These are phyloP conservation scores for Scomberomorus guttatus DNA, from an alignment of 2,797 vertebrate species.

Conservation along the genomic window DNA sequence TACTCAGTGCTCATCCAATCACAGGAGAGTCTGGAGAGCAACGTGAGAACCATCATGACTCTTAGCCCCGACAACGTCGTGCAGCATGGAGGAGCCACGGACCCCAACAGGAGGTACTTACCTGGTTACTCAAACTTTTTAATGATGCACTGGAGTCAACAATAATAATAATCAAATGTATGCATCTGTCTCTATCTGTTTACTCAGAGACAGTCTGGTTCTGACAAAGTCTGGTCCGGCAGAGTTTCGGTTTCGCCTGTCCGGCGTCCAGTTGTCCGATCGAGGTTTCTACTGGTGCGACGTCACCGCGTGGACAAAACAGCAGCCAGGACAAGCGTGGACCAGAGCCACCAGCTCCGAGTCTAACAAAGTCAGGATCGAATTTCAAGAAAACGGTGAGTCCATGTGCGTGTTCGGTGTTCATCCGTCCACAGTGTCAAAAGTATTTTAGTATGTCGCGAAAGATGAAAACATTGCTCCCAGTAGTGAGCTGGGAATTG, in stretches of 20 bases:
- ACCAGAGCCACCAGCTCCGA: constrained; percentile 85
- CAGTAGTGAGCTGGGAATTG: too few relatives aligned
- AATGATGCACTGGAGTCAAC: rapidly evolving
- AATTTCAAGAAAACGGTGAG: constrained; percentile 92
- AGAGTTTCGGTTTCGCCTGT: constrained; percentile 93
- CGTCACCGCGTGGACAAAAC: constrained; percentile 91
- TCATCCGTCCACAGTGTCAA: too few relatives aligned
- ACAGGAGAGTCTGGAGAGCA: constrained; percentile 80
- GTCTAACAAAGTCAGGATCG: constrained; percentile 92
- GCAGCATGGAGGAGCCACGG: constrained; percentile 87
- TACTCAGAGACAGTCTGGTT: constrained; percentile 86
- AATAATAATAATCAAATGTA: too few relatives aligned
- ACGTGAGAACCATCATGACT: constrained; percentile 88
- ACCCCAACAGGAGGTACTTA: constrained; percentile 83
- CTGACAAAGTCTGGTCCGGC: constrained; percentile 90
- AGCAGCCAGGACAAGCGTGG: constrained; percentile 86
- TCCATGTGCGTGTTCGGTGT: background rate
- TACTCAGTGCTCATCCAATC: constrained; percentile 91
- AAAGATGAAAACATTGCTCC: too few relatives aligned
- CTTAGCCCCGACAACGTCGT: constrained; percentile 91
- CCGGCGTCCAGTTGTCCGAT: constrained; percentile 91
- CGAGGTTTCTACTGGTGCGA: constrained; percentile 93
- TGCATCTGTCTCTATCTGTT: rapidly evolving
- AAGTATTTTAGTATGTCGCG: too few relatives aligned
- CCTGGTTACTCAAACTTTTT: background rate